Evolutionary conservation across 2,113 vertebrate genomes (phyloP).

Genomic region (Festucalex cinctus): DNA sequence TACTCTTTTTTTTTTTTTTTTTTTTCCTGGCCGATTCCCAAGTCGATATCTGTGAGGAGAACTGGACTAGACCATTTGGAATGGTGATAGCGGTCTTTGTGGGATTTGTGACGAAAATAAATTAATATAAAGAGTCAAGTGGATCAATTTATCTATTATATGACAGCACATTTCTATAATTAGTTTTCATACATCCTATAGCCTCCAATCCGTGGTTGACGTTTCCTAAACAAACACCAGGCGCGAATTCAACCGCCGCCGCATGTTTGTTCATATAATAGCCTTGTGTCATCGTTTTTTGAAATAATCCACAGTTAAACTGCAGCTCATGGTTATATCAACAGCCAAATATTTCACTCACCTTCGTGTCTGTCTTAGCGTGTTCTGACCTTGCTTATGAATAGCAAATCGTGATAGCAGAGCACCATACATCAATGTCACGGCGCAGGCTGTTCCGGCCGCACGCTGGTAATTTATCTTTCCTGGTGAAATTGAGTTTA

Average conservation of each 20-base stretch:
- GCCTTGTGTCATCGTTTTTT: background rate
- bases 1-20: background rate
- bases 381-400: conserved; percentile 64
- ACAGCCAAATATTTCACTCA: conserved; percentile 9
- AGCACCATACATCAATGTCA: conserved; percentile 72
- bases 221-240: background rate
- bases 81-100: background rate
- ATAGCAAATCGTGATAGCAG: conserved; percentile 55
- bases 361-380: conserved; percentile 19
- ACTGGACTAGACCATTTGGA: conserved; percentile 6
- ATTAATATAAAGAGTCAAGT: background rate
- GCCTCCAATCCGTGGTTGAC: background rate
- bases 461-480: conserved; percentile 69
- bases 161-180: background rate
- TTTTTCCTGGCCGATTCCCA: conserved; percentile 24
- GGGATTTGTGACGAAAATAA: background rate
- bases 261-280: background rate
- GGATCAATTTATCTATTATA: background rate
- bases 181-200: background rate
- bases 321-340: conserved; percentile 8
- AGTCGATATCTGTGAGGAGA: conserved; percentile 18
- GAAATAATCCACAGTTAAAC: conserved; percentile 15
- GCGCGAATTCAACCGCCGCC: background rate
- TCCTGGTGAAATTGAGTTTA: conserved; percentile 52
- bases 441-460: conserved; percentile 47